phyloP scores from a whole-genome alignment of 2,888 invertebrate genomes.

The Leptarthrus brevirostris region DNA sequence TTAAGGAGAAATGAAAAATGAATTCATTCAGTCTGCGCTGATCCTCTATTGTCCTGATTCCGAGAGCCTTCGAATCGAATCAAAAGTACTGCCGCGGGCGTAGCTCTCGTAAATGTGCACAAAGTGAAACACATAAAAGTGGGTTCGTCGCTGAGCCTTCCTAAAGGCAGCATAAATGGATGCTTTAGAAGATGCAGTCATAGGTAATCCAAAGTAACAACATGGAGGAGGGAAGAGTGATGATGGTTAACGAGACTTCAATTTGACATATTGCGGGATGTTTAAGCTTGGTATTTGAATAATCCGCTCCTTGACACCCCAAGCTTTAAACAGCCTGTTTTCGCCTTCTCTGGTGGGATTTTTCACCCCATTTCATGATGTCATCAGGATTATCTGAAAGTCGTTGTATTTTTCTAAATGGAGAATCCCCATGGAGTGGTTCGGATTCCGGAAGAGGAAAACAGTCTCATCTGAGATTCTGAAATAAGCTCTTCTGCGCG shows the following conservation, averaged over 20 bases:
- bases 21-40: slow-evolving; percentile 8
- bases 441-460: slow-evolving; percentile 3
- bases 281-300: slow-evolving; percentile 34
- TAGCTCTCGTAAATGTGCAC: slow-evolving; percentile 8
- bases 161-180: slow-evolving; percentile 35
- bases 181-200: slow-evolving; percentile 36
- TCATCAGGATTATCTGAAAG: slow-evolving; percentile 29
- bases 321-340: slow-evolving; percentile 5
- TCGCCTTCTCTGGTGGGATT: slow-evolving; percentile 10
- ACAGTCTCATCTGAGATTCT: slow-evolving; percentile 35
- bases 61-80: slow-evolving; percentile 35
- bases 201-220: slow-evolving; percentile 27
- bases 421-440: background rate
- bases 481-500: slow-evolving; percentile 16
- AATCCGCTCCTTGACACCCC: slow-evolving; percentile 14
- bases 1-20: slow-evolving; percentile 18
- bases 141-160: slow-evolving; percentile 16
- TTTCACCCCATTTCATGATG: slow-evolving; percentile 38
- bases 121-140: slow-evolving; percentile 3
- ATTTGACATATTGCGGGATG: slow-evolving; percentile 30
- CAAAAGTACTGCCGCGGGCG: slow-evolving; percentile 34
- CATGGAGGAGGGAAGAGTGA: background rate
- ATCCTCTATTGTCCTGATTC: slow-evolving; percentile 9
- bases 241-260: slow-evolving; percentile 10
- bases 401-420: background rate